Conservation (phyloP, 2,797 vertebrate genomes). For the Chiloscyllium punctatum region DNA sequence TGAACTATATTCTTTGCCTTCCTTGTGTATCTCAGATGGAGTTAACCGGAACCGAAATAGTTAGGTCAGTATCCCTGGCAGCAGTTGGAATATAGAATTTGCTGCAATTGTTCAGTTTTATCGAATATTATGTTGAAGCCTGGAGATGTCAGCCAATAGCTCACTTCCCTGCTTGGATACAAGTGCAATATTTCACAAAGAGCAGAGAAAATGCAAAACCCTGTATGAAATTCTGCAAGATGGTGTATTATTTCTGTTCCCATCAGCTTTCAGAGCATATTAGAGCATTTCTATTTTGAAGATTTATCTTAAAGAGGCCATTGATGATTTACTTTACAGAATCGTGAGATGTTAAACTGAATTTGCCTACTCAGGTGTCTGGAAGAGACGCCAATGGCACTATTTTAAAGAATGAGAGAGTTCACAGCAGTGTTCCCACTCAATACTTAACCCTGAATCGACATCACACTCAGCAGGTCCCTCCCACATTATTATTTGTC, state of each 20-base stretch:
- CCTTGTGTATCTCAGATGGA: not conserved
- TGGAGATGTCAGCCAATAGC: not conserved
- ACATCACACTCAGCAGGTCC: not conserved
- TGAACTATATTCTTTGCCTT: not conserved
- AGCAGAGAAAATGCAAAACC: slow-evolving; percentile 8
- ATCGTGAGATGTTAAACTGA: not conserved
- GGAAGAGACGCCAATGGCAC: not conserved
- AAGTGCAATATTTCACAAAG: slow-evolving; percentile 12
- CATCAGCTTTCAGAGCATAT: not conserved
- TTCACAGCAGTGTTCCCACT: not conserved
- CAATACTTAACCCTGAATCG: not conserved
- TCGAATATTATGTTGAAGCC: not conserved
- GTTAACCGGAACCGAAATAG: not conserved
- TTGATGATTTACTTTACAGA: not conserved
- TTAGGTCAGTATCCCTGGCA: not conserved
- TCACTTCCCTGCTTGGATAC: not conserved
- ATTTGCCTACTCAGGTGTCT: not conserved
- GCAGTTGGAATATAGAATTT: not conserved
- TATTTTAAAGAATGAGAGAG: not conserved
- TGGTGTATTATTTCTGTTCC: slow-evolving; percentile 28
- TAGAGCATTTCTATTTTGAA: not conserved
- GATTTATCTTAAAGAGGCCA: not conserved
- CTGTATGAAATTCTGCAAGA: slow-evolving; percentile 25
- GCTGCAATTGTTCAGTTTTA: not conserved
- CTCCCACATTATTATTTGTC: no score